Evolutionary conservation across 2,797 vertebrate species (phyloP), one percentile per base, ranked within the genome.

Genomic region (Gorsachius magnificus): DNA sequence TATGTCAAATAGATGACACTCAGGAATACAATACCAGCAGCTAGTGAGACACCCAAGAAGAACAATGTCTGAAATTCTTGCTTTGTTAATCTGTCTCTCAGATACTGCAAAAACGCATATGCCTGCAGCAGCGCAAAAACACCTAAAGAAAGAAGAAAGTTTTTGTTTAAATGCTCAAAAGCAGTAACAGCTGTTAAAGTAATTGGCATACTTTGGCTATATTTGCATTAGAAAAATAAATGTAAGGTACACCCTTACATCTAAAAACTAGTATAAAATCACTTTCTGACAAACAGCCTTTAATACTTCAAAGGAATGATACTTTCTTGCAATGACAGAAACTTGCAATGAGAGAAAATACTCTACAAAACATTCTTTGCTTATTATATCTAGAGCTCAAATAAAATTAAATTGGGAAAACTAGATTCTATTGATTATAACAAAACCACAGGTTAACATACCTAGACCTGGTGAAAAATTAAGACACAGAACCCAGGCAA

Each of bases 1-100:
- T 99, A 99, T 11, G 99, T 99, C 97, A 99, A 98, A 98, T 99
- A 99, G 97, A 99, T 99, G 93, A 99, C 99, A 2, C 99, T 99
- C 95, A 99, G 98, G 97, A 99, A 99, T 92, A 99, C 99, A 71
- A 98, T 97, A 41, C 99, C 99, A 25, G 99, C 99, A 90, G 99
- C 99, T 45, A 99, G 97, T 21, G 99, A 99, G 51, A 99, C 99
- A 11, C 99, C 99, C 87, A 99, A 98, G 97, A 99, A 99, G 98
- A 99, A 99, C 41, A 99, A 98, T 0, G 99, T 99, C 98, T 99
- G 99, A 97, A 99, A 99, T 98, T 99, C 99, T 95, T 99, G 99
- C 92, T 98, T 99, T 94, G 99, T 99, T 94, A 99, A 97, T 94
- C 99, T 97, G 97, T 99, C 99, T 98, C 99, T 99, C 96, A 99